A percentile compares a stretch with the other conserved stretches of the same genome.
Evolutionary conservation across 2,888 invertebrate species (phyloP).

Genomic region (Epirrita christyi): DNA sequence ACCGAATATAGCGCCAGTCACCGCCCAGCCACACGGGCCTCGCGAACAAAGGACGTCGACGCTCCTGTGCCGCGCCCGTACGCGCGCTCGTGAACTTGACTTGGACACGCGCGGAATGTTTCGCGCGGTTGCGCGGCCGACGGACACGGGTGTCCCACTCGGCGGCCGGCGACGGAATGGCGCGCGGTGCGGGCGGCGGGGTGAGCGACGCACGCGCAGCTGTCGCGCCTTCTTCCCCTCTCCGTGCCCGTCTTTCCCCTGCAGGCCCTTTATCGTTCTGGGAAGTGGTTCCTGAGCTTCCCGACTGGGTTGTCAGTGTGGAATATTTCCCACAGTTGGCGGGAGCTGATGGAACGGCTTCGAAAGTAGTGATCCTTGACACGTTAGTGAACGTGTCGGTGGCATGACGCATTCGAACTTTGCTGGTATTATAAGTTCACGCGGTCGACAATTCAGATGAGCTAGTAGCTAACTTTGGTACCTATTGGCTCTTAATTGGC

Average conservation of each 20-base stretch:
- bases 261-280: conserved; percentile 82
- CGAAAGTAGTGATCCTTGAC: conserved; percentile 80
- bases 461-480: background rate
- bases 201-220: conserved; percentile 77
- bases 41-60: conserved; percentile 71
- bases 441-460: conserved; percentile 17
- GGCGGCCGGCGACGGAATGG: conserved; percentile 66
- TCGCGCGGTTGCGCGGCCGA: conserved; percentile 58
- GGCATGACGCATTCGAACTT: conserved; percentile 64
- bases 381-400: conserved; percentile 55
- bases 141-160: conserved; percentile 52
- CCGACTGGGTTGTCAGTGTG: conserved; percentile 70
- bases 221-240: conserved; percentile 70
- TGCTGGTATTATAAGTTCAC: conserved; percentile 47
- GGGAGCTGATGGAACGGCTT: conserved; percentile 44
- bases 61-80: conserved; percentile 65
- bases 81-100: conserved; percentile 49
- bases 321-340: conserved; percentile 51
- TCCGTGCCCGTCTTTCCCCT: conserved; percentile 50
- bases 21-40: conserved; percentile 82
- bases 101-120: conserved; percentile 58
- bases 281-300: conserved; percentile 85
- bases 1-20: conserved; percentile 83
- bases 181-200: conserved; percentile 53
- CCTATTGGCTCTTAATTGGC: too few species aligned